These are phyloP conservation scores for Myripristis murdjan DNA, from an alignment of 2,797 vertebrate species.

Conservation along the genomic window DNA sequence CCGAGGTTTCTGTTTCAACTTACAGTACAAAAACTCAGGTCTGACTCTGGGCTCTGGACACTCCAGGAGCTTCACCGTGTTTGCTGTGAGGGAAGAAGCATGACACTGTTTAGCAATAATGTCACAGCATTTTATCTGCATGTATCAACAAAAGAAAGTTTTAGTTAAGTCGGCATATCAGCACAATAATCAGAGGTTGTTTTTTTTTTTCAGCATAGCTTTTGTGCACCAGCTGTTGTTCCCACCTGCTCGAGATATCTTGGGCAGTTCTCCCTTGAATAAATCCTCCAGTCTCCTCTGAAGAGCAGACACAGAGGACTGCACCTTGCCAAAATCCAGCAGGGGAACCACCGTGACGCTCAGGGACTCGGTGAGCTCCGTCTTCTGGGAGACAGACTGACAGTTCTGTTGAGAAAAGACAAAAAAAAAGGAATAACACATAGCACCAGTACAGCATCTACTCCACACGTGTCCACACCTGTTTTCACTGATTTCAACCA, in stretches of 20 bases:
- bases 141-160: neutral
- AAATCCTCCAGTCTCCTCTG: constrained; percentile 36
- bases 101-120: neutral
- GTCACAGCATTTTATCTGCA: no score
- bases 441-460: no score
- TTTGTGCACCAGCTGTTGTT: neutral
- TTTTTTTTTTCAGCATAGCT: no score
- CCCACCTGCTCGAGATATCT: constrained; percentile 41
- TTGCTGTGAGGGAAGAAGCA: constrained; percentile 34
- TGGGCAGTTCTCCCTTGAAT: constrained; percentile 44
- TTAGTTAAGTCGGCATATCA: neutral
- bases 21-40: constrained; percentile 43
- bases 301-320: constrained; percentile 20
- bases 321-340: constrained; percentile 39
- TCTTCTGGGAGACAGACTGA: constrained; percentile 5
- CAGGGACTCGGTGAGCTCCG: constrained; percentile 8
- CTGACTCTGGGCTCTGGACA: constrained; percentile 36
- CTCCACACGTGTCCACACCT: no score
- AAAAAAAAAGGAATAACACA: no score
- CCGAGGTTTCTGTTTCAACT: constrained; percentile 13
- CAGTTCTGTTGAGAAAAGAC: constrained; percentile 23
- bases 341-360: constrained; percentile 27
- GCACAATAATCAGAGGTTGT: no score
- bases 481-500: no score
- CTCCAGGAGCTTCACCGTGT: constrained; percentile 48